Base-by-base conservation (phyloP, 1,140 invertebrate genomes). In the Oncopeltus fasciatus region DNA sequence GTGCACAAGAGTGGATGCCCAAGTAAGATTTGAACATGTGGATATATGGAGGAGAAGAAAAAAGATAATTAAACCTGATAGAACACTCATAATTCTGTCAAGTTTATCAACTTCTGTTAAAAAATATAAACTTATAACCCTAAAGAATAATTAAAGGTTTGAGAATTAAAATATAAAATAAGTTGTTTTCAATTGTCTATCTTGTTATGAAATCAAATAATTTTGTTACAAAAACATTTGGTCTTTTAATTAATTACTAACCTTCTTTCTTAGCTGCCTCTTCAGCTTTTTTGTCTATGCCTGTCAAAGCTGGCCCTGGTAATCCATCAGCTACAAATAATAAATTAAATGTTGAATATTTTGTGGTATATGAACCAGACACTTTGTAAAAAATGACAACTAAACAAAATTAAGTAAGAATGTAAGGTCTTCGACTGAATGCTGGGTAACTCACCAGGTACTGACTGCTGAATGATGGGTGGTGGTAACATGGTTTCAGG, bases 251-350 rank as follows among this genome's bases (percentile, higher is more conserved):
- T 8, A 5, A 38, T 38, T 8, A 38, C 12, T 18, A 43, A 59
- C 57, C 57, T 59, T 59, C 57, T 43, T 59, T 59, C n/a, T 59
- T 59, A 26, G 57, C 57, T 56, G n/a, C n/a, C 21, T 59, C 57
- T 59, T 59, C 57, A 44, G 57, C 24, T 26, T 59, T 59, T 12
- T 21, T 44, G 20, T 43, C 20, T 12, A 56, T 27, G 4, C 27
- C 24, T 16, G 51, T 26, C 16, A 21, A 14, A 21, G 51, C 11
- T 21, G 3, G 14, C 18, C 21, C 21, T 8, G 9, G 14, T 56
- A 3, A 38, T 38, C 14, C 31, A 8, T 38, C 31, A 38, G 31
- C 31, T 38, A 38, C 31, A 8, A 38, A 38, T 14, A 5, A 38
- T 38, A 38, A 8, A 38, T 38, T 38, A 38, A 38, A 38, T n/a